Evolutionary conservation across 1,140 invertebrate genomes (phyloP).

Genomic region (Rhagoletis pomonella): DNA sequence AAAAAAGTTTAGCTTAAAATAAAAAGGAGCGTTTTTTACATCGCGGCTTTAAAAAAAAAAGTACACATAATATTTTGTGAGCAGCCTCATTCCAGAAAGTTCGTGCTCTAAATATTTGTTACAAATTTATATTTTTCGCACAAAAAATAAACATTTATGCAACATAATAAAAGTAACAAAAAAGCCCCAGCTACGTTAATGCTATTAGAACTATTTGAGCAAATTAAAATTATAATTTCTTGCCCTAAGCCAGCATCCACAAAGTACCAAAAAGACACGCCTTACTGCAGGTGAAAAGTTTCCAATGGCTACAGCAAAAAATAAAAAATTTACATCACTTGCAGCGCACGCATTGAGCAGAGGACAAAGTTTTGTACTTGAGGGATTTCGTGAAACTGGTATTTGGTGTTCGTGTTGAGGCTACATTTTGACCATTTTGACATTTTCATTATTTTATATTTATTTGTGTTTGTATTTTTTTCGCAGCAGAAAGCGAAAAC

Average conservation of each 20-base stretch:
- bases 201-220: too few species aligned
- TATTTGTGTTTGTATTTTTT: background rate
- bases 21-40: too few species aligned
- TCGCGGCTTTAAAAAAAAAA: too few species aligned
- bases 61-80: too few species aligned
- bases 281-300: background rate
- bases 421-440: slow-evolving; percentile 39
- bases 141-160: too few species aligned
- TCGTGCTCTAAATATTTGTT: too few species aligned
- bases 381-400: slow-evolving; percentile 19
- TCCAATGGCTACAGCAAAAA: background rate
- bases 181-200: too few species aligned
- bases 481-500: background rate
- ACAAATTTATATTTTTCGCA: too few species aligned
- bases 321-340: background rate
- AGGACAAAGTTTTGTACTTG: background rate
- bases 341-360: background rate
- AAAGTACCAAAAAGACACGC: background rate
- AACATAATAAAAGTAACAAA: too few species aligned
- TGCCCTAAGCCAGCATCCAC: background rate
- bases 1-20: too few species aligned
- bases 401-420: background rate
- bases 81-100: too few species aligned
- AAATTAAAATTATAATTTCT: slow-evolving; percentile 34
- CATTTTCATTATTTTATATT: slow-evolving; percentile 13